A percentile compares a stretch with the other conserved stretches of the same genome.
These are phyloP conservation scores for human (Homo sapiens) DNA, from an alignment of 2,113 vertebrate species.

Conservation along the genomic window DNA sequence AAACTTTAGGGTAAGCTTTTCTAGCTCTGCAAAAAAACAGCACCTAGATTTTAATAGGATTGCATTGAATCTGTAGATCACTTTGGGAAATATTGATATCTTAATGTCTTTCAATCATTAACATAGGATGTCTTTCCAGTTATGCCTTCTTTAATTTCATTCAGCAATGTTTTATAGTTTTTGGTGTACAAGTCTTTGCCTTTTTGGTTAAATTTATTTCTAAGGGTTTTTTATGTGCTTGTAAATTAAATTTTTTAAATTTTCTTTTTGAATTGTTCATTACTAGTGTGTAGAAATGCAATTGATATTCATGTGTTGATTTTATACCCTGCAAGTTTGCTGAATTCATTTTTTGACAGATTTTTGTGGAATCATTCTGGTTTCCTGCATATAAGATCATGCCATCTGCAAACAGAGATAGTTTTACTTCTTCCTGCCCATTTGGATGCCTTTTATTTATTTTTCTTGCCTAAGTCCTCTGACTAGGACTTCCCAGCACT, in stretches of 20 bases:
- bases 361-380: background rate
- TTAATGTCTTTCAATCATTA: background rate
- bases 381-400: background rate
- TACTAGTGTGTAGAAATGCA: background rate
- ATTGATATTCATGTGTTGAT: background rate
- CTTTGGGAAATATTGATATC: background rate
- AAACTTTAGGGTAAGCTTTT: background rate
- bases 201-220: background rate
- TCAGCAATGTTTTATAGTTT: background rate
- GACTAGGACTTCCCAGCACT: background rate
- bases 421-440: background rate
- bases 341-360: background rate
- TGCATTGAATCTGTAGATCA: background rate
- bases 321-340: background rate
- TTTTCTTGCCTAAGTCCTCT: background rate
- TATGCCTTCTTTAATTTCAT: background rate
- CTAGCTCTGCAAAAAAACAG: background rate
- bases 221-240: background rate
- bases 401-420: background rate
- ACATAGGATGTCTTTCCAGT: background rate
- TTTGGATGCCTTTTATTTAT: background rate
- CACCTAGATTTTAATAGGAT: background rate
- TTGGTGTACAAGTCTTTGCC: background rate
- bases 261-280: background rate
- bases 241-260: background rate